These are phyloP conservation scores for Xenopus petersii DNA, from an alignment of 2,797 vertebrate species.

Conservation along the genomic window DNA sequence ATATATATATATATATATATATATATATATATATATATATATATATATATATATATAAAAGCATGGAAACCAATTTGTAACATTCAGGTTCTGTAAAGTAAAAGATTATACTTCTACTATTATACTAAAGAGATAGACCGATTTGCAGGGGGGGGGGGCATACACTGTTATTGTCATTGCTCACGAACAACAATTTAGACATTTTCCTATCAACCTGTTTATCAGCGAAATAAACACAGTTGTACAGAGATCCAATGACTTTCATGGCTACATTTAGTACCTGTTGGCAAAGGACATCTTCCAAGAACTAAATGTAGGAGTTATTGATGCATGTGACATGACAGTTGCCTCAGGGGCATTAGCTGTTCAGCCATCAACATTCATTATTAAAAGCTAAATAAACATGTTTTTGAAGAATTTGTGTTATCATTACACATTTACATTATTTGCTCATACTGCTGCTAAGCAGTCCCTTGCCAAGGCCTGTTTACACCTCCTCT, in stretches of 20 bases:
- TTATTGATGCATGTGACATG: slow-evolving; percentile 59
- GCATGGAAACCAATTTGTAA: slow-evolving; percentile 50
- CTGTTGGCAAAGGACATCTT: slow-evolving; percentile 54
- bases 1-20: too few relatives aligned
- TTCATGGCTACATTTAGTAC: slow-evolving; percentile 56
- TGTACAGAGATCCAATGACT: slow-evolving; percentile 50
- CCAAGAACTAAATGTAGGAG: slow-evolving; percentile 43
- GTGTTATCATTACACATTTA: too few relatives aligned
- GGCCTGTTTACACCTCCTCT: too few relatives aligned
- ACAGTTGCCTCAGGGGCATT: slow-evolving; percentile 50
- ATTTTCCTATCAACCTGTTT: slow-evolving; percentile 55
- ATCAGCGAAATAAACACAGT: slow-evolving; percentile 49
- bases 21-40: too few relatives aligned
- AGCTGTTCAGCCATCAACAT: slow-evolving; percentile 44
- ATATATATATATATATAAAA: slow-evolving; percentile 54
- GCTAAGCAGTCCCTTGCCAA: too few relatives aligned
- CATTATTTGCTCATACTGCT: too few relatives aligned
- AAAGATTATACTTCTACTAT: slow-evolving; percentile 52
- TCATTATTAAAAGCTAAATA: slow-evolving; percentile 53
- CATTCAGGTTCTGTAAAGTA: slow-evolving; percentile 20
- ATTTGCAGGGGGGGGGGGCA: slow-evolving; percentile 42
- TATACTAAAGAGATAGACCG: slow-evolving; percentile 32
- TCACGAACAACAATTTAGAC: slow-evolving; percentile 59
- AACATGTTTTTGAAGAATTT: slow-evolving; percentile 53
- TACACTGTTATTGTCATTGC: slow-evolving; percentile 48